These are phyloP conservation scores for Percina caprodes DNA, from an alignment of 2,113 vertebrate genomes.

Conservation along the genomic window DNA sequence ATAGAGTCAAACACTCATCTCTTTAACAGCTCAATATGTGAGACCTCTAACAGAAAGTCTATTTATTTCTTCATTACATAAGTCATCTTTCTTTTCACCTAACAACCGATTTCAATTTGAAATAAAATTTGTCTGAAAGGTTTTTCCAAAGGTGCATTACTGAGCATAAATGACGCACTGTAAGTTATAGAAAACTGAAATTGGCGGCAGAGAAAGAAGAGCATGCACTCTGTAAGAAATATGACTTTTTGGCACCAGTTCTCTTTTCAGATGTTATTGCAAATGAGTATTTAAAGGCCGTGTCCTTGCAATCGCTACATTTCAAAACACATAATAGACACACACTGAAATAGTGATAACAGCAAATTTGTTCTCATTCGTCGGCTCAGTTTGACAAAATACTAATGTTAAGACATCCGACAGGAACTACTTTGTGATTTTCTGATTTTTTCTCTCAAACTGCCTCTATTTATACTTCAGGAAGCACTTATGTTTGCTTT, in stretches of 20 bases:
- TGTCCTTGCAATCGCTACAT: not conserved
- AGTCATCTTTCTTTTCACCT: not conserved
- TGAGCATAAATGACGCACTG: not conserved
- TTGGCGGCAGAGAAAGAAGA: not conserved
- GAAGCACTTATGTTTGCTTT: conserved; percentile 36
- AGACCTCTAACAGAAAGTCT: not conserved
- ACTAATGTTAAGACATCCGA: conserved; percentile 16
- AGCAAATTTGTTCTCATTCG: not conserved
- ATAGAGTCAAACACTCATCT: not conserved
- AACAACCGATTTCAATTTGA: not conserved
- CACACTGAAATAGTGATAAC: not conserved
- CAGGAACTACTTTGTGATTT: not conserved
- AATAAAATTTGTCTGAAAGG: not conserved
- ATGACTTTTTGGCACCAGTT: not conserved
- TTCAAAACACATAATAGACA: conserved; percentile 10
- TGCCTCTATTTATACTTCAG: conserved; percentile 35
- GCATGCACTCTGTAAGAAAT: too few species aligned
- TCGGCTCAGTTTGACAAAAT: conserved; percentile 28
- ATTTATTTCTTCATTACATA: not conserved
- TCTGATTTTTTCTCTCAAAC: conserved; percentile 1
- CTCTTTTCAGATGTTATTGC: conserved; percentile 5
- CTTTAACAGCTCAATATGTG: not conserved
- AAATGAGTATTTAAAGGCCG: not conserved
- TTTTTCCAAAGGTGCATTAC: not conserved
- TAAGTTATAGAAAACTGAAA: not conserved